Evolutionary conservation across 2,113 vertebrate genomes (phyloP), one percentile per base, ranked within the genome.

Genomic region (Xiphorhynchus elegans): DNA sequence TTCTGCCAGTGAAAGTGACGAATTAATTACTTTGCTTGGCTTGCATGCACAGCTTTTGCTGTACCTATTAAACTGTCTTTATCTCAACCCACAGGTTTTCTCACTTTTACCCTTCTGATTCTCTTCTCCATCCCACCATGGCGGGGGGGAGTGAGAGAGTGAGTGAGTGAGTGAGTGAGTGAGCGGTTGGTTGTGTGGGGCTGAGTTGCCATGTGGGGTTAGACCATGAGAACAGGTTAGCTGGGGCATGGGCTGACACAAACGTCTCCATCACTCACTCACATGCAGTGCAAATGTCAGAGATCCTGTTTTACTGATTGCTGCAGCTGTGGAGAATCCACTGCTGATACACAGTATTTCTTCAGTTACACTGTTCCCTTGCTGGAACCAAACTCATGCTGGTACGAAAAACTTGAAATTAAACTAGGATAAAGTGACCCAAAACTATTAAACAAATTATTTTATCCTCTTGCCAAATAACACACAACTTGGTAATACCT

Each of bases 61-160:
- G 19, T 79, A 52, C 55, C 20, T 75, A 19, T 62, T 37, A 49
- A 50, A 50, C 1, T 64, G 46, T 24, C 56, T 62, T 87, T 40
- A 88, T 11, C 0, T 3, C 28, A 16, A 31, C 8, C 5, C 5
- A 2, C 1, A 1, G 35, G 18, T 86, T 58, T 70, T 63, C 42
- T 66, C 40, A 62, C 47, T 75, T 83, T 17, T 7, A 63, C 23
- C 7, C 17, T 62, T 67, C 33, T 1, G 2, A 46, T 58, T 63
- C 29, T 67, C 52, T 64, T 4, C 7, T 8, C 5, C 25, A 28
- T 24, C 24, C 72, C 26, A 26, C 11, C 4, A 3, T 3, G 8
- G 7, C 5, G 5, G 6, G 37, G 37, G 37, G 37, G 37, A 37
- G 37, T 1, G 25, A 40, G 40, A 10, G 40, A 40, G 40, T 40